These are phyloP conservation scores for Epirrhoe alternata DNA, from an alignment of 2,888 invertebrate genomes.

Conservation along the genomic window DNA sequence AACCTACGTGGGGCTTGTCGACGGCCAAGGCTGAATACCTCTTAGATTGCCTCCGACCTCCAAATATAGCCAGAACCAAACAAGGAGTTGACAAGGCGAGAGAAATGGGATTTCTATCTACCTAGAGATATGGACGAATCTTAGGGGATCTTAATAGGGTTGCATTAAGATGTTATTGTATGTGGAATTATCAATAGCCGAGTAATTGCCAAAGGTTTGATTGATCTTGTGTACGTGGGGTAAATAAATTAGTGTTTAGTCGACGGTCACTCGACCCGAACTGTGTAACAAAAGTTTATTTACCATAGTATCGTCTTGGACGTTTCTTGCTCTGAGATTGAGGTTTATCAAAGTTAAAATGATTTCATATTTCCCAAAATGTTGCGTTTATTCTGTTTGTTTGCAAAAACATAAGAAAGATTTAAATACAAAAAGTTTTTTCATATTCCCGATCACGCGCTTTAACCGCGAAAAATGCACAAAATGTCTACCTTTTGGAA, in stretches of 20 bases:
- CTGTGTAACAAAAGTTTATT: conserved; percentile 26
- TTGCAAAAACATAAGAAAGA: neutral
- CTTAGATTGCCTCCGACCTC: conserved; percentile 78
- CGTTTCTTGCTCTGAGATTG: neutral
- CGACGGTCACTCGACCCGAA: conserved; percentile 27
- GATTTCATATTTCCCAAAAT: neutral
- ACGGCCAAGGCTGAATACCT: conserved; percentile 75
- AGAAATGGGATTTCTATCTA: conserved; percentile 53
- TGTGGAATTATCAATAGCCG: conserved; percentile 44
- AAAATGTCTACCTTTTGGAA: neutral
- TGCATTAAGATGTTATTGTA: conserved; percentile 47
- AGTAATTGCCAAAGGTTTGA: conserved; percentile 41
- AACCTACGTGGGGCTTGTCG: conserved; percentile 74
- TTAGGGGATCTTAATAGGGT: conserved; percentile 49
- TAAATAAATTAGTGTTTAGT: conserved; percentile 31
- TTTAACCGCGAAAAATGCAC: neutral
- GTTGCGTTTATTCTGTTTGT: neutral
- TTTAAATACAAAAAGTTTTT: neutral
- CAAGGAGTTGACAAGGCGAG: conserved; percentile 74
- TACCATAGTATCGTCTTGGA: conserved; percentile 10
- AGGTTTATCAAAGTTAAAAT: neutral
- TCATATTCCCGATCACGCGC: neutral
- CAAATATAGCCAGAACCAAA: conserved; percentile 74
- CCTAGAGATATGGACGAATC: conserved; percentile 33
- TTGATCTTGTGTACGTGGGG: conserved; percentile 37